These are phyloP conservation scores for Cuculus canorus DNA, from an alignment of 2,797 vertebrate genomes.

Conservation along the genomic window DNA sequence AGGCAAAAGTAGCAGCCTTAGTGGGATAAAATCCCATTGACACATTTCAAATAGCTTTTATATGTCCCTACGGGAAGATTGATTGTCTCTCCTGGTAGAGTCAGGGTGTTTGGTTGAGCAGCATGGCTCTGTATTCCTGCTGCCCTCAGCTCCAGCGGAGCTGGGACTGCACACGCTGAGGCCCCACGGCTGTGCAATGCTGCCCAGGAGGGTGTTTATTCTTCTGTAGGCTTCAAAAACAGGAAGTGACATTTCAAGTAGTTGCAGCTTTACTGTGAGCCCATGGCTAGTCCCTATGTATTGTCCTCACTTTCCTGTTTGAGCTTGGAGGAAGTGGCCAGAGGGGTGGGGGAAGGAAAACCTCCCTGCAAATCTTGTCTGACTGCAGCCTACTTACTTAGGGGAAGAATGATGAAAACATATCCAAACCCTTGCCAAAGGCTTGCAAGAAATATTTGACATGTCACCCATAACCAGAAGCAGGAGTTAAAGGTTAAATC, in stretches of 20 bases:
- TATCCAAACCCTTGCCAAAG: slow-evolving; percentile 63
- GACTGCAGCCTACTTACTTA: background rate
- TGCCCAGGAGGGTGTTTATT: slow-evolving; percentile 6
- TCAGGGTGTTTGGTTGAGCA: background rate
- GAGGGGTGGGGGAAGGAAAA: slow-evolving; percentile 11
- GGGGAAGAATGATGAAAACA: slow-evolving; percentile 63
- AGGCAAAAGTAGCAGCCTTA: background rate
- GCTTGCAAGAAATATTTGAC: slow-evolving; percentile 75
- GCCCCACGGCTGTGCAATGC: background rate
- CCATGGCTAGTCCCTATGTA: slow-evolving; percentile 74
- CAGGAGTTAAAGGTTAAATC: slow-evolving; percentile 80
- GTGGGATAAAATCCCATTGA: background rate
- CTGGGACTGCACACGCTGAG: background rate
- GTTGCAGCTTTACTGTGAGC: slow-evolving; percentile 71
- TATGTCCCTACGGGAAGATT: background rate
- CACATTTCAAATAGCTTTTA: background rate
- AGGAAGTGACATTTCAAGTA: slow-evolving; percentile 78
- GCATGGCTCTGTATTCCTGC: background rate
- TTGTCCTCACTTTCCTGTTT: slow-evolving; percentile 89
- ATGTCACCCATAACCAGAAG: slow-evolving; percentile 76
- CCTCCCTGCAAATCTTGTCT: background rate
- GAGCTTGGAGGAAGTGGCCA: slow-evolving; percentile 80
- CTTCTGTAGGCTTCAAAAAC: slow-evolving; percentile 70
- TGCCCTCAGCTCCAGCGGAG: accelerated
- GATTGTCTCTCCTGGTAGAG: background rate